phyloP scores from a whole-genome alignment of 2,888 invertebrate species.

The Lithosia quadra region DNA sequence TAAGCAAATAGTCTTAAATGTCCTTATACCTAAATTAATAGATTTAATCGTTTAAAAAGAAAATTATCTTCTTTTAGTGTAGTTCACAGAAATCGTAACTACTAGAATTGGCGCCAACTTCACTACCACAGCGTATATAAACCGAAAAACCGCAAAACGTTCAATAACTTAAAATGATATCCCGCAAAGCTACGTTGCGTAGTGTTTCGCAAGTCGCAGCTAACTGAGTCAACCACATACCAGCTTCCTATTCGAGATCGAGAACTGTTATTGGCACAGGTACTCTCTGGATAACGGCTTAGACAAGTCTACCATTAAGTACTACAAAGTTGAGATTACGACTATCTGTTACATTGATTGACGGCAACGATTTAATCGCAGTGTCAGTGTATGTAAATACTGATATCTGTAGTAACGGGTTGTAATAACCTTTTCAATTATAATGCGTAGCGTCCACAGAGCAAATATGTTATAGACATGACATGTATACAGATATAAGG shows the following conservation, averaged over 20 bases:
- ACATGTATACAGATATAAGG: background rate
- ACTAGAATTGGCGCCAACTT: background rate
- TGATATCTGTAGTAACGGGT: conserved; percentile 17
- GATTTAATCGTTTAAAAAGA: no score
- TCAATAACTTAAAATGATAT: conserved; percentile 41
- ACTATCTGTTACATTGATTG: conserved; percentile 34
- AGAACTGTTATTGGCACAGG: conserved; percentile 62
- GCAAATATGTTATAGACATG: background rate
- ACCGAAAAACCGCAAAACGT: conserved; percentile 33
- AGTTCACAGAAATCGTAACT: no score
- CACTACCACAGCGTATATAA: background rate
- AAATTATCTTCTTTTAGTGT: no score
- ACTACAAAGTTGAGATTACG: conserved; percentile 36
- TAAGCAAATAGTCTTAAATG: no score
- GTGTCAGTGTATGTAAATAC: conserved; percentile 15
- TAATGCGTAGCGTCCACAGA: conserved; percentile 12
- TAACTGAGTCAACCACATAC: conserved; percentile 67
- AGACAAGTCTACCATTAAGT: conserved; percentile 40
- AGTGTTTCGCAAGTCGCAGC: conserved; percentile 45
- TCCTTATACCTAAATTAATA: no score
- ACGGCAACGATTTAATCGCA: conserved; percentile 21
- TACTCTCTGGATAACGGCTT: conserved; percentile 66
- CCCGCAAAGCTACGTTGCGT: conserved; percentile 51
- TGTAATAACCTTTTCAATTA: conserved; percentile 22
- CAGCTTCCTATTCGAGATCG: conserved; percentile 52